These are phyloP conservation scores for Syrphus vitripennis DNA, from an alignment of 2,888 invertebrate species.

Conservation along the genomic window DNA sequence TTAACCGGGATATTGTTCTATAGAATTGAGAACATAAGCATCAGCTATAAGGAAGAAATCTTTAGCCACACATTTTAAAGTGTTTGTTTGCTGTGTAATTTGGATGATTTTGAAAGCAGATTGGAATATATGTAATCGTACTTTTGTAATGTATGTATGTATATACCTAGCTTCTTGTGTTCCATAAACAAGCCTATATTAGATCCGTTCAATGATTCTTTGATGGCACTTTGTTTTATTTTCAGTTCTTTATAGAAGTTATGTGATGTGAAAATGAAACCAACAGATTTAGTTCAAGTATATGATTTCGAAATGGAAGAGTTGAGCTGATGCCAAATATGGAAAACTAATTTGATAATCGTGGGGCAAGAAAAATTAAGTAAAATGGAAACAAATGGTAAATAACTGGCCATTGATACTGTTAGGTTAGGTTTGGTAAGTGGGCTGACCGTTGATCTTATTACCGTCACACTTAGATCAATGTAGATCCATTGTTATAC, in stretches of 20 bases:
- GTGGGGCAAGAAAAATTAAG: no score
- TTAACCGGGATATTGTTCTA: constrained; percentile 29
- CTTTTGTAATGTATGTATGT: no score
- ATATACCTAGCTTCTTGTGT: no score
- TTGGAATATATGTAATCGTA: neutral
- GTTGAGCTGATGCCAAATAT: neutral
- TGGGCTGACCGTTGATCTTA: no score
- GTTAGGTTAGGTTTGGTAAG: no score
- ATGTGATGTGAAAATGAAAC: neutral
- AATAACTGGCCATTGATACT: no score
- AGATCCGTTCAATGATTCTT: neutral
- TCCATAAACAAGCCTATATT: neutral
- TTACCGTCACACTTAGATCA: no score
- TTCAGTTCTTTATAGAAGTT: neutral
- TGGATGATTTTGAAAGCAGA: neutral
- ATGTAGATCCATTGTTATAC: no score
- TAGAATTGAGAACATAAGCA: constrained; percentile 12
- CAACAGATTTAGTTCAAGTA: neutral
- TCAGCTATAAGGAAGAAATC: neutral
- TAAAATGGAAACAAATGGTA: no score
- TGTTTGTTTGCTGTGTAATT: constrained; percentile 24
- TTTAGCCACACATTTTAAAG: constrained; percentile 16
- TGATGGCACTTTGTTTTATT: neutral
- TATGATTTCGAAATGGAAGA: neutral
- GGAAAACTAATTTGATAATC: neutral